phyloP scores from a whole-genome alignment of 2,888 invertebrate species.

The Sturmia bella region DNA sequence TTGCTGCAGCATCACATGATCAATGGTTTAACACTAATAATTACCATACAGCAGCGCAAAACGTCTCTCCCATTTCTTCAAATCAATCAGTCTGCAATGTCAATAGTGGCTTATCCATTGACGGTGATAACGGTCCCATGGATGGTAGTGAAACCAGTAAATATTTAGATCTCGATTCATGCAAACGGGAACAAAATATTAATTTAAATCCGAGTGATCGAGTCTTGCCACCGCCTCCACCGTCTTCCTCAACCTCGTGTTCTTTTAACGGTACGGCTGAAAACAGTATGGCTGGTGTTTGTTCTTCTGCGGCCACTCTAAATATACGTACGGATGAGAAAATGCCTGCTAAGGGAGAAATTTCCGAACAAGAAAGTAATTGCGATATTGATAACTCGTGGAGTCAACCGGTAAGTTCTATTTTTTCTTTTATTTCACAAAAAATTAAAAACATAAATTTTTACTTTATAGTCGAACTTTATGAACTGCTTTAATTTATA shows the following conservation, averaged over 20 bases:
- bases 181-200: constrained; percentile 75
- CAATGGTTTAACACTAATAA: constrained; percentile 68
- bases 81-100: constrained; percentile 75
- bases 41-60: constrained; percentile 61
- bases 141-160: constrained; percentile 78
- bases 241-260: constrained; percentile 74
- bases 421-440: constrained; percentile 26
- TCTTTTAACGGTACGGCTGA: constrained; percentile 81
- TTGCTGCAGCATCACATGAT: constrained; percentile 64
- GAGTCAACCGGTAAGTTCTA: constrained; percentile 85
- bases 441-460: no score
- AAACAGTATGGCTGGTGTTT: constrained; percentile 78
- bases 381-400: constrained; percentile 90
- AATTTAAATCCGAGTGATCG: constrained; percentile 60
- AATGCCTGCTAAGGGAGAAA: constrained; percentile 93
- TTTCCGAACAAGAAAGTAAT: constrained; percentile 93
- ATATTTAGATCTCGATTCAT: constrained; percentile 81
- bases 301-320: constrained; percentile 81
- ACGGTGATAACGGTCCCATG: constrained; percentile 76
- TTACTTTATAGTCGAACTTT: no score
- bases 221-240: constrained; percentile 49
- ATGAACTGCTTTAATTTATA: no score
- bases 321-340: constrained; percentile 92
- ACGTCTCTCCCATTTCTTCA: constrained; percentile 60
- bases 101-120: constrained; percentile 75